phyloP scores from a whole-genome alignment of 2,888 invertebrate species.

The Actias luna region DNA sequence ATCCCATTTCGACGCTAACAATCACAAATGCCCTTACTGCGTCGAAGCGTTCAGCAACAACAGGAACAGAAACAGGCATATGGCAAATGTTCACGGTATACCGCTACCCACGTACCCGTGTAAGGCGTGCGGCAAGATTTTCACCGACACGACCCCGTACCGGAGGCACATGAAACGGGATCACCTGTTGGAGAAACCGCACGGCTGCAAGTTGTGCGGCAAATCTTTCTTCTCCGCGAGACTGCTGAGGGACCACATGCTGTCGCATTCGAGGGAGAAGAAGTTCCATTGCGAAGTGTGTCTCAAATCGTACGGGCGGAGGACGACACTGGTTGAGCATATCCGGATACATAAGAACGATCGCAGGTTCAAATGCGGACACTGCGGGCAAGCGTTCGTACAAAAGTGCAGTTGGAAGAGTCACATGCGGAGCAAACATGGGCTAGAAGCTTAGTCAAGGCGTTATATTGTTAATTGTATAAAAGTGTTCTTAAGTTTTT shows the following conservation, averaged over 20 bases:
- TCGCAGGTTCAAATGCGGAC: conserved; percentile 40
- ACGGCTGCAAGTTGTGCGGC: conserved; percentile 45
- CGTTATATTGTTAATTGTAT: no score
- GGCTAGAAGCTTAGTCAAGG: conserved; percentile 29
- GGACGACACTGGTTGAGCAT: conserved; percentile 43
- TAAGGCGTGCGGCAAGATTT: conserved; percentile 51
- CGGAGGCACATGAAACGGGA: conserved; percentile 41
- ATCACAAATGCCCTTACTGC: conserved; percentile 46
- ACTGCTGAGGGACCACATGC: conserved; percentile 38
- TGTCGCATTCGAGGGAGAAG: conserved; percentile 40
- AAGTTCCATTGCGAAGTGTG: conserved; percentile 47
- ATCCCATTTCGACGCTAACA: conserved; percentile 31
- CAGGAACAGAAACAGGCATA: conserved; percentile 39
- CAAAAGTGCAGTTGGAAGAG: conserved; percentile 57
- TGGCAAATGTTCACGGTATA: conserved; percentile 40
- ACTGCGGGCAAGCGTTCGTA: conserved; percentile 43
- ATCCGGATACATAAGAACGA: conserved; percentile 46
- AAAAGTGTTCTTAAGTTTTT: no score
- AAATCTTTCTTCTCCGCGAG: conserved; percentile 44
- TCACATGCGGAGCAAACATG: conserved; percentile 58
- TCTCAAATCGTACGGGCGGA: conserved; percentile 40
- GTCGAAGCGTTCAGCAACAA: conserved; percentile 43
- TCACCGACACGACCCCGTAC: conserved; percentile 30
- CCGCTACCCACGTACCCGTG: conserved; percentile 34
- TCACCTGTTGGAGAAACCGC: conserved; percentile 46